Evolutionary conservation across 2,888 invertebrate genomes (phyloP), one percentile per base, ranked within the genome.

Genomic region (Myopa testacea): DNA sequence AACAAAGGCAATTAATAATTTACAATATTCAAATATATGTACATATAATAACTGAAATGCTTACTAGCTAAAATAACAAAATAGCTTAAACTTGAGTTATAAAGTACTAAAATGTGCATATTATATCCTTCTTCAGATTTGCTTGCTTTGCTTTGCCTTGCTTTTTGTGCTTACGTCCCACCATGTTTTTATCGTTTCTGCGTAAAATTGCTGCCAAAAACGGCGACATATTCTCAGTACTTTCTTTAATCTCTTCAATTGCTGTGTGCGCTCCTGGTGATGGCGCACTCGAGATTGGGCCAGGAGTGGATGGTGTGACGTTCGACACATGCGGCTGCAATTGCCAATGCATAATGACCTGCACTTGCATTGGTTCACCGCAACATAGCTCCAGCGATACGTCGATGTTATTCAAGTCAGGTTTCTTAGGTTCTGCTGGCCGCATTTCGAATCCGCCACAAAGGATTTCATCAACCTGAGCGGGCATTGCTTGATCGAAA

Each of bases 401-500:
- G 12, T 80, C 62, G 75, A 83, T 82, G 70, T 82, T 78, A 67
- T 80, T 80, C 4, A 82, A 75, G 72, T 80, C 52, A 12, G 75
- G 75, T n/a, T 67, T 62, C 1, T 71, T 34, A 8, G 55, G 12
- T n/a, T 76, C 70, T 1, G 71, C 26, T 0, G 78, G 72, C 40
- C 38, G 45, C 78, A 83, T 81, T 81, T 83, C 82, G 40, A 83
- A 81, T 26, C 83, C 83, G 0, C 83, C 82, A 65, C 81, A 83
- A 40, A 80, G 79, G 4, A 80, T 58, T 40, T 99, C 98, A 70
- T 93, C 93, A 83, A 95, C 95, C 88, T 96, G 97, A 0, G 91
- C 96, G 0, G 98, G 96, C 91, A 99, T 93, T 84, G 96, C 96
- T 83, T 98, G 96, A 86, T 97, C 95, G 84, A 98, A 94, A 89